Evolutionary conservation across 1,140 invertebrate species (phyloP).

Genomic region (Brachionus calyciflorus): DNA sequence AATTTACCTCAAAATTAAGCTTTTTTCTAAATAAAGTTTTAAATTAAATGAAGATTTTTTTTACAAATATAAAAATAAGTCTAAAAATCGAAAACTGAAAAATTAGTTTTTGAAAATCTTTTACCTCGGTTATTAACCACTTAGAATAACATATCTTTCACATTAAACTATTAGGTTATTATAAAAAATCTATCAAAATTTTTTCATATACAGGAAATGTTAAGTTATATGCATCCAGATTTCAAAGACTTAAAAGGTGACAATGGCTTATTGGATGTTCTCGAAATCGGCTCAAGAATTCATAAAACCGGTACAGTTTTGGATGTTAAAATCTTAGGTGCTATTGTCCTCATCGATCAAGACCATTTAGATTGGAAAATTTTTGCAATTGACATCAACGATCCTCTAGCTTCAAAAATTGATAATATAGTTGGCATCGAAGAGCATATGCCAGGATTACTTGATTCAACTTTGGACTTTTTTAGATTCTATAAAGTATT

Average conservation of each 20-base stretch:
- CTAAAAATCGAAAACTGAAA: no score
- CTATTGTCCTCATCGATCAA: slow-evolving; percentile 84
- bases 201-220: slow-evolving; percentile 6
- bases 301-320: slow-evolving; percentile 79
- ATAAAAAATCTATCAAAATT: background rate
- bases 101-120: no score
- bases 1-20: no score
- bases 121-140: no score
- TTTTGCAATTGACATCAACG: slow-evolving; percentile 84
- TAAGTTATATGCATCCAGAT: slow-evolving; percentile 77
- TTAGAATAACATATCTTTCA: no score
- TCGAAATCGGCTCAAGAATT: slow-evolving; percentile 80
- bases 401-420: slow-evolving; percentile 79
- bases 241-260: slow-evolving; percentile 88
- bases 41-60: no score
- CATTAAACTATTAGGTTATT: no score
- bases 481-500: slow-evolving; percentile 98
- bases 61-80: no score
- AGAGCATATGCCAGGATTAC: slow-evolving; percentile 82
- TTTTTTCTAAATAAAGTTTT: no score
- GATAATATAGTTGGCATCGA: slow-evolving; percentile 86
- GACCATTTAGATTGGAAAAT: slow-evolving; percentile 98
- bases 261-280: slow-evolving; percentile 96
- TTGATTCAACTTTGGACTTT: slow-evolving; percentile 95
- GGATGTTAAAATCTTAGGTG: slow-evolving; percentile 85